These are phyloP conservation scores for Formica exsecta DNA, from an alignment of 1,140 invertebrate species.

Conservation along the genomic window DNA sequence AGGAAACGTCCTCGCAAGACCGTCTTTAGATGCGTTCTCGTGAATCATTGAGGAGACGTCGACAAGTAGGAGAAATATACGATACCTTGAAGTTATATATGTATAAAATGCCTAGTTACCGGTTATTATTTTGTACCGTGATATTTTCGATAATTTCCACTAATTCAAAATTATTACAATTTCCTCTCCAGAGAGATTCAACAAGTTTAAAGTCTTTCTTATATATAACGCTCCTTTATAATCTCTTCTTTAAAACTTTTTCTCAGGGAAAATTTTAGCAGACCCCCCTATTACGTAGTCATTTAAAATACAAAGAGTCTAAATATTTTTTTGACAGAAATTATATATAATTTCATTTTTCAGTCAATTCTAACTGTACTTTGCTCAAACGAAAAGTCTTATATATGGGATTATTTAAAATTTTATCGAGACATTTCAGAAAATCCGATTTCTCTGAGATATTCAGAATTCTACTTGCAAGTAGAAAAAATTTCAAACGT, in stretches of 20 bases:
- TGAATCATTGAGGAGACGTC: constrained; percentile 15
- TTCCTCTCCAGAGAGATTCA: background rate
- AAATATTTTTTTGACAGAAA: constrained; percentile 18
- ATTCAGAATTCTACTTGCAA: background rate
- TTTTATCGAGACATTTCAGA: background rate
- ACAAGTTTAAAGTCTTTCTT: constrained; percentile 1
- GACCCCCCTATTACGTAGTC: background rate
- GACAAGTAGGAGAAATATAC: background rate
- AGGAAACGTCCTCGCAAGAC: constrained; percentile 9
- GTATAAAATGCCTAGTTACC: background rate
- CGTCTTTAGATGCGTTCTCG: constrained; percentile 14
- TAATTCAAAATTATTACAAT: background rate
- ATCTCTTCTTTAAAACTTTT: background rate
- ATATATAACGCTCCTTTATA: background rate
- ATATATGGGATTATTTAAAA: constrained; percentile 3
- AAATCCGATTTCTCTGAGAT: constrained; percentile 22
- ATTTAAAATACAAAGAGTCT: background rate
- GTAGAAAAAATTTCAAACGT: background rate
- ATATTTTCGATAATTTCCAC: constrained; percentile 6
- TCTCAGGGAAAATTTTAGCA: background rate
- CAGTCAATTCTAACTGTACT: constrained; percentile 43
- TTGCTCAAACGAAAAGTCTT: constrained; percentile 38
- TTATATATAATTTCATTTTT: constrained; percentile 9
- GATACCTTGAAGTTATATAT: background rate
- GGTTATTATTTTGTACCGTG: background rate